These are phyloP conservation scores for Anguilla marmorata DNA, from an alignment of 2,797 vertebrate genomes.

Conservation along the genomic window DNA sequence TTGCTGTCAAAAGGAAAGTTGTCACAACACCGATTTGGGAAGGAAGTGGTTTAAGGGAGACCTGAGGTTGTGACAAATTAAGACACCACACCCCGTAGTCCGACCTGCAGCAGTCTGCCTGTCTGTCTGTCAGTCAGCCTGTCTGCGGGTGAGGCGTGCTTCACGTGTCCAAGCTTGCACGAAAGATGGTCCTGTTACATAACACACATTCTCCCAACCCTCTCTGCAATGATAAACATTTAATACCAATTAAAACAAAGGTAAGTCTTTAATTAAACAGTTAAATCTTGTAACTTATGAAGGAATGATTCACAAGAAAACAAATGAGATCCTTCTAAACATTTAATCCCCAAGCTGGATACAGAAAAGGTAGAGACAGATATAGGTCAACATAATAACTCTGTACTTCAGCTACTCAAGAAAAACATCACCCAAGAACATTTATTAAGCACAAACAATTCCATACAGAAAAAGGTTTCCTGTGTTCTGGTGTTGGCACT, in stretches of 20 bases:
- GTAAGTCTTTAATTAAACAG: neutral
- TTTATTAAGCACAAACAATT: neutral
- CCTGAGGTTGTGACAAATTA: neutral
- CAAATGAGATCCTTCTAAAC: neutral
- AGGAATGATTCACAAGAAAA: neutral
- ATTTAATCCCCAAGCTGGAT: neutral
- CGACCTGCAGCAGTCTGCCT: neutral
- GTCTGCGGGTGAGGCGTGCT: neutral
- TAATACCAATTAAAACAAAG: neutral
- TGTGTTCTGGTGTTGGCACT: neutral
- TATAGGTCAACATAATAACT: neutral
- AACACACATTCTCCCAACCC: neutral
- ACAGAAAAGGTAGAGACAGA: neutral
- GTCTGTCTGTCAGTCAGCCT: neutral
- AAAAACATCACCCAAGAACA: neutral
- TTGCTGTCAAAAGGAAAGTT: neutral
- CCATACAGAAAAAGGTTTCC: neutral
- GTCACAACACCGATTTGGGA: neutral
- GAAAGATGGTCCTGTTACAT: neutral
- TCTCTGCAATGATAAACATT: neutral
- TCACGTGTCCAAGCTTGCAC: neutral
- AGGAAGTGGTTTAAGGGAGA: neutral
- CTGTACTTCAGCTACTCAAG: neutral
- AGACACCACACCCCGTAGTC: neutral
- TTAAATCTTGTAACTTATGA: neutral